These are phyloP conservation scores for Platanista minor DNA, from an alignment of 2,113 vertebrate genomes.

Conservation along the genomic window DNA sequence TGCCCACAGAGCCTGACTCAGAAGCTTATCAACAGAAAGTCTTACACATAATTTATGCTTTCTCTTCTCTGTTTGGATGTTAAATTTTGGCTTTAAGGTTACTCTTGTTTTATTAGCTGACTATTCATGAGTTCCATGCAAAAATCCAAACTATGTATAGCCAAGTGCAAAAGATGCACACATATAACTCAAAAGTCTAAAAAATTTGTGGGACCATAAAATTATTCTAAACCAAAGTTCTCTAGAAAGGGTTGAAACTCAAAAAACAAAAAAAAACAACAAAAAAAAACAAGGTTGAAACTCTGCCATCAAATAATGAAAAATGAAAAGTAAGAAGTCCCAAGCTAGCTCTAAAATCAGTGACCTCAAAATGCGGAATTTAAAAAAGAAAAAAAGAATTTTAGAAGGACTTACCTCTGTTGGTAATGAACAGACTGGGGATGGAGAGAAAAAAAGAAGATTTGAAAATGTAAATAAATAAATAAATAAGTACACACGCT, in stretches of 20 bases:
- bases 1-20: not conserved
- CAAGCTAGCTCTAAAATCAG: not conserved
- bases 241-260: not conserved
- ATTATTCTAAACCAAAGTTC: not conserved
- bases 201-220: not conserved
- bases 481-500: not conserved
- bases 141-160: not conserved
- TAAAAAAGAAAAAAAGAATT: not conserved
- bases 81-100: not conserved
- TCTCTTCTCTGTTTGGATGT: not conserved
- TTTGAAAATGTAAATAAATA: constrained; percentile 8
- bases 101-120: not conserved
- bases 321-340: constrained; percentile 11
- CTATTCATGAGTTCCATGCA: not conserved
- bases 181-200: not conserved
- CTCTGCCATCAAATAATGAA: not conserved
- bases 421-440: constrained; percentile 85
- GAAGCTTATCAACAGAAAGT: not conserved
- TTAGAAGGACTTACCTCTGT: constrained; percentile 84
- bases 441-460: constrained; percentile 16
- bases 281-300: not conserved
- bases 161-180: not conserved
- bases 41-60: not conserved
- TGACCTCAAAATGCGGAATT: not conserved
- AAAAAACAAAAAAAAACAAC: not conserved